Conservation (phyloP, 35 echinoderm and acorn worm genomes). For the Heliocidaris tuberculata region DNA sequence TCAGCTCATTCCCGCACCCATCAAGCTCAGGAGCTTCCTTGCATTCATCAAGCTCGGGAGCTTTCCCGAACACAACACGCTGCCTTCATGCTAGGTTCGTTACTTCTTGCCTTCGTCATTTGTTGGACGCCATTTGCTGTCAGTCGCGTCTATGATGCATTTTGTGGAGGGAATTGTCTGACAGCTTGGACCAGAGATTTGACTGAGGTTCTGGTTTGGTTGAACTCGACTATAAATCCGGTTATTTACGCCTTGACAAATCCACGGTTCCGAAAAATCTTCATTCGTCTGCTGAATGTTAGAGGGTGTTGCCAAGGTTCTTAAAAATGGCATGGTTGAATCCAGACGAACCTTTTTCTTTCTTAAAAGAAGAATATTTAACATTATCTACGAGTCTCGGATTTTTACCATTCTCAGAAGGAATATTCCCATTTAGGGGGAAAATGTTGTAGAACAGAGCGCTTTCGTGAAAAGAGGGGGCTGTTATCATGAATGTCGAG, state of each 20-base stretch:
- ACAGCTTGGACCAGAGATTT: no score
- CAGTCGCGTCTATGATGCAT: not conserved
- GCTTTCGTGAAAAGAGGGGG: no score
- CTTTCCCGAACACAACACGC: not conserved
- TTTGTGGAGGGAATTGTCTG: not conserved
- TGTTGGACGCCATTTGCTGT: conserved; percentile 12
- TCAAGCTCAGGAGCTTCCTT: no score
- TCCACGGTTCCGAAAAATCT: not conserved
- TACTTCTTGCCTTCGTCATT: not conserved
- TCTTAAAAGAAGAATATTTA: no score
- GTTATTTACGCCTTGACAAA: not conserved
- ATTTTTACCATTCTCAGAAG: no score
- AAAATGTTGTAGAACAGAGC: no score
- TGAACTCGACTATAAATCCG: conserved; percentile 21
- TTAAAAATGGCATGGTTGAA: not conserved
- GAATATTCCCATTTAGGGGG: no score
- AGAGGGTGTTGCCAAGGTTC: not conserved
- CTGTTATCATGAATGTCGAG: no score
- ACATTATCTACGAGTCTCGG: no score
- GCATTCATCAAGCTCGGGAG: not conserved
- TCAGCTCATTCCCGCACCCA: not conserved
- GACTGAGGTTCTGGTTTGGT: not conserved
- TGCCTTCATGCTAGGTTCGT: not conserved
- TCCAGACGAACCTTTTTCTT: not conserved
- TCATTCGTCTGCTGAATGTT: not conserved